These are phyloP conservation scores for Congeria kusceri DNA, from an alignment of 2,888 invertebrate genomes.

Conservation along the genomic window DNA sequence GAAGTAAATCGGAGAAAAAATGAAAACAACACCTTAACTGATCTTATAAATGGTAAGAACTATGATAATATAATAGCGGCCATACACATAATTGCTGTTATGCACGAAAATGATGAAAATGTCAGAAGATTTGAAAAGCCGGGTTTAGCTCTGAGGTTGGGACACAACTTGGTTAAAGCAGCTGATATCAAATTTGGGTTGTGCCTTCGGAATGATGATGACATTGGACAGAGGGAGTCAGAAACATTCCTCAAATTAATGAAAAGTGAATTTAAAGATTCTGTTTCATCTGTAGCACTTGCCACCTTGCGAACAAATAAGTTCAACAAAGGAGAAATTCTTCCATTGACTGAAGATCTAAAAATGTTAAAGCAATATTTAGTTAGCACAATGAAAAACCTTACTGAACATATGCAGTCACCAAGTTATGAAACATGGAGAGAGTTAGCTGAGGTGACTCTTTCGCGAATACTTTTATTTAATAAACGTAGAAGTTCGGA, in stretches of 20 bases:
- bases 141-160: slow-evolving; percentile 11
- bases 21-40: background rate
- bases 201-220: slow-evolving; percentile 5
- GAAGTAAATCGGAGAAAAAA: background rate
- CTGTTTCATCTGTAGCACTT: slow-evolving; percentile 4
- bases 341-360: slow-evolving; percentile 10
- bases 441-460: slow-evolving; percentile 9
- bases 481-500: slow-evolving; percentile 29
- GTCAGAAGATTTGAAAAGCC: slow-evolving; percentile 4
- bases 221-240: background rate
- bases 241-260: slow-evolving; percentile 3
- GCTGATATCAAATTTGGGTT: slow-evolving; percentile 17
- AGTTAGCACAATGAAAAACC: background rate
- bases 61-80: background rate
- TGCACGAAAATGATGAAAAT: slow-evolving; percentile 3
- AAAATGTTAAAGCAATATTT: background rate
- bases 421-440: background rate
- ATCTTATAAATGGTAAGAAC: background rate
- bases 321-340: background rate
- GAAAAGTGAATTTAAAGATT: slow-evolving; percentile 12
- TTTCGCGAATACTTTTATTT: slow-evolving; percentile 16
- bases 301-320: slow-evolving; percentile 14
- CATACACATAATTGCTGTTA: background rate
- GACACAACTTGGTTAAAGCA: slow-evolving; percentile 18
- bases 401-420: background rate